Percentiles rank a stretch among this genome's conserved stretches.
These are phyloP conservation scores for Danio rerio DNA, from an alignment of 2,113 vertebrate species.

Conservation along the genomic window DNA sequence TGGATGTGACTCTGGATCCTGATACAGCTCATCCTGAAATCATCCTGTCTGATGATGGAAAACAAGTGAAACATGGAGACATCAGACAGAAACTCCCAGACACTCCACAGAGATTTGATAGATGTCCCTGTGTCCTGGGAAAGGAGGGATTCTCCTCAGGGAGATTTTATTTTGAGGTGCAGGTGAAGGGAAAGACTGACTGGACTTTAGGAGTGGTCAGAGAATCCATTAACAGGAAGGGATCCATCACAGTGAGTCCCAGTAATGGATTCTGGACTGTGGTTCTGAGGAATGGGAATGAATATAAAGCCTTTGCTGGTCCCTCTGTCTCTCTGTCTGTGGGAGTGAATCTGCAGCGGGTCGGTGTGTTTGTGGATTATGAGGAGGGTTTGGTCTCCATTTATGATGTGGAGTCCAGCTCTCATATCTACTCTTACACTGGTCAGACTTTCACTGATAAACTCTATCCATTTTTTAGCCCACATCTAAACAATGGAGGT, in stretches of 20 bases:
- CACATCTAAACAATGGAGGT: rapidly evolving
- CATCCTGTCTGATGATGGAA: no score
- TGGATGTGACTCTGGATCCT: background rate
- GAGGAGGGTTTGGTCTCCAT: no score
- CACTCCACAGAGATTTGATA: background rate
- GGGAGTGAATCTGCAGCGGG: background rate
- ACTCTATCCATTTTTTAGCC: background rate
- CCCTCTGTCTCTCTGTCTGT: background rate
- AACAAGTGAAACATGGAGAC: background rate
- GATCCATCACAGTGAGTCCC: rapidly evolving
- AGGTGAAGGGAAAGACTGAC: no score
- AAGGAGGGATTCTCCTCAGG: no score
- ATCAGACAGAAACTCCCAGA: background rate
- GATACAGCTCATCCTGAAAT: no score
- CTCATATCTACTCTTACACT: no score
- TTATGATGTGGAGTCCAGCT: no score
- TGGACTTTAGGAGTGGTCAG: background rate
- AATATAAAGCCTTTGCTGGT: background rate
- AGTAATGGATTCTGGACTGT: background rate
- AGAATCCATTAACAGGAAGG: background rate
- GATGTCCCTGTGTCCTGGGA: no score
- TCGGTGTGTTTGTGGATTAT: no score
- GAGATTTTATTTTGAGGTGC: no score
- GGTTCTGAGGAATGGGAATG: background rate
- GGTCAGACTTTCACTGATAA: background rate